These are phyloP conservation scores for Rhynchonycteris naso DNA, from an alignment of 2,797 vertebrate genomes.

Conservation along the genomic window DNA sequence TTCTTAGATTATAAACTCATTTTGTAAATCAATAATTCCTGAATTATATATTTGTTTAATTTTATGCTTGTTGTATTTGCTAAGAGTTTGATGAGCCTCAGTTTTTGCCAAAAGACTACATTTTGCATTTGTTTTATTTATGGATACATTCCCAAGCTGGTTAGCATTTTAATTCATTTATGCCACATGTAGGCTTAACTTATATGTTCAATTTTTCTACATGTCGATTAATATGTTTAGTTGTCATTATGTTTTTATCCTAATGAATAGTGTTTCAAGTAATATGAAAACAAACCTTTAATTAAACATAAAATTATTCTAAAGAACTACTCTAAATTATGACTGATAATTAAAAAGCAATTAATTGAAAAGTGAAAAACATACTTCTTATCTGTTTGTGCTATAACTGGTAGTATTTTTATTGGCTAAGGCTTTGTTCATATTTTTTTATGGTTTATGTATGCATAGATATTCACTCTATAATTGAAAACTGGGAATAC, in stretches of 20 bases:
- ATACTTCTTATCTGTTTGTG: neutral
- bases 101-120: neutral
- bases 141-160: neutral
- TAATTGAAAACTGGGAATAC: conserved; percentile 12
- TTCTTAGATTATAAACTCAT: conserved; percentile 21
- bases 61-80: neutral
- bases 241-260: neutral
- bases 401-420: neutral
- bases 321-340: neutral
- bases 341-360: conserved; percentile 24
- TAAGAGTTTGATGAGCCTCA: neutral
- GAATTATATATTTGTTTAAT: neutral
- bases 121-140: conserved; percentile 5
- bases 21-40: neutral
- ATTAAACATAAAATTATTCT: conserved; percentile 53
- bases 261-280: neutral
- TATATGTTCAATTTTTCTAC: neutral
- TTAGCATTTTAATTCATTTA: conserved; percentile 18
- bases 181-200: neutral
- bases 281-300: conserved; percentile 37
- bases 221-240: neutral
- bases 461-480: neutral
- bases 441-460: neutral
- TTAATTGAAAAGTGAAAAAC: neutral
- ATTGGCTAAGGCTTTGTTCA: neutral